Evolutionary conservation across 2,113 vertebrate species (phyloP).

Genomic region (Ageneiosus marmoratus): DNA sequence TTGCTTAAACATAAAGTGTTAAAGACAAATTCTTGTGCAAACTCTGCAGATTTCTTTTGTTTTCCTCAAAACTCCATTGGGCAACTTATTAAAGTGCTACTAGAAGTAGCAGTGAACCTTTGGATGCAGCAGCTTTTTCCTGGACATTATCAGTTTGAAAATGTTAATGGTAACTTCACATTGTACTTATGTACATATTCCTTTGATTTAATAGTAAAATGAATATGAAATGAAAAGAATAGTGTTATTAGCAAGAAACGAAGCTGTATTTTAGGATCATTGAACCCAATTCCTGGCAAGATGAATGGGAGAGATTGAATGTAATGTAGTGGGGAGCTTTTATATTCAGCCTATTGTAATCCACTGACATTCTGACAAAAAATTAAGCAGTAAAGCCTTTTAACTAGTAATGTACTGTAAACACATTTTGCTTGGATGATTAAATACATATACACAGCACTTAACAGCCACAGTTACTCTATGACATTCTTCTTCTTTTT

Average conservation of each 20-base stretch:
- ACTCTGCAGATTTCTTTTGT: too few relatives aligned
- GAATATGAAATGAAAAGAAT: background rate
- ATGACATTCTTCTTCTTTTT: too few relatives aligned
- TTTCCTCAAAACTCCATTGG: too few relatives aligned
- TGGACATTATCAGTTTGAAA: background rate
- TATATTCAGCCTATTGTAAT: background rate
- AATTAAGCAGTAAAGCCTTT: background rate
- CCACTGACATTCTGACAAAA: background rate
- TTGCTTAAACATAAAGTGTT: too few relatives aligned
- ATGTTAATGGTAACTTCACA: too few relatives aligned
- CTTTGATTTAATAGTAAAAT: background rate
- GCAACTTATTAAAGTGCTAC: too few relatives aligned
- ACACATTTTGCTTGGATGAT: background rate
- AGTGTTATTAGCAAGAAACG: background rate
- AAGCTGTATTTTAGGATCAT: background rate
- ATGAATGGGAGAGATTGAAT: background rate
- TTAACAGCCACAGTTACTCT: background rate
- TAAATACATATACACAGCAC: background rate
- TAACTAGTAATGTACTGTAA: background rate
- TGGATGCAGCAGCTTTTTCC: background rate
- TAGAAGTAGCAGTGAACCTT: background rate
- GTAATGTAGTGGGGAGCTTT: background rate
- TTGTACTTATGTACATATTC: too few relatives aligned
- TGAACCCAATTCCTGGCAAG: background rate
- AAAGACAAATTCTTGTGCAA: too few relatives aligned